These are phyloP conservation scores for Octomys mimax DNA, from an alignment of 2,797 vertebrate genomes.

Conservation along the genomic window DNA sequence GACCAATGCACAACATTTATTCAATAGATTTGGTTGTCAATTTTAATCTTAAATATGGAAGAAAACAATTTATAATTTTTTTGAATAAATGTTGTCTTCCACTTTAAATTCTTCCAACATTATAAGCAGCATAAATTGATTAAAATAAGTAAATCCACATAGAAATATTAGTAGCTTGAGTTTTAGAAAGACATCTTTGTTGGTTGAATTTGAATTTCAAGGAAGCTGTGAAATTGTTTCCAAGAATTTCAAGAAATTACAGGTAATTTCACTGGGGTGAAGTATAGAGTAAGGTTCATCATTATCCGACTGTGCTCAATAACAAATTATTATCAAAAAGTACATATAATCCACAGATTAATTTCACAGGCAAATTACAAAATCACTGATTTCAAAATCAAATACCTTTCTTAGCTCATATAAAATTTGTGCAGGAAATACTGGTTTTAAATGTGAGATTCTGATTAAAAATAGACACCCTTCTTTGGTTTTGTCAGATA, in stretches of 20 bases:
- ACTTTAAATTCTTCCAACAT: background rate
- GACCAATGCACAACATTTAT: background rate
- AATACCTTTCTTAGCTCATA: constrained; percentile 11
- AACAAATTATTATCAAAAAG: constrained; percentile 54
- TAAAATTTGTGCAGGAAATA: background rate
- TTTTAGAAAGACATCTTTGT: background rate
- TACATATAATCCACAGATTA: constrained; percentile 32
- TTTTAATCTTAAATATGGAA: background rate
- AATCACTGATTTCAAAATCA: constrained; percentile 36
- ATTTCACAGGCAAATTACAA: constrained; percentile 63
- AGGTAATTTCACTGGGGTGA: constrained; percentile 30
- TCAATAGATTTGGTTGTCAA: background rate
- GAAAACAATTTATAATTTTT: background rate
- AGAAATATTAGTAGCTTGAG: background rate
- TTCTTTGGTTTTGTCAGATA: background rate
- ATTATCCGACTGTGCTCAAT: constrained; percentile 72
- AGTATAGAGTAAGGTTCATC: background rate
- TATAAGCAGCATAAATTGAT: background rate
- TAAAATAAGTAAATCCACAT: background rate
- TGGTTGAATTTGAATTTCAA: background rate
- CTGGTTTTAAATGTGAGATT: constrained; percentile 49
- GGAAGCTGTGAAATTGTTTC: constrained; percentile 47
- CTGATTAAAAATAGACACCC: constrained; percentile 9
- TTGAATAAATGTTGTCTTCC: background rate
- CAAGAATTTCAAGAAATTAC: background rate